phyloP scores from a whole-genome alignment of 1,140 invertebrate species.

The Pemphigus obesinymphae region DNA sequence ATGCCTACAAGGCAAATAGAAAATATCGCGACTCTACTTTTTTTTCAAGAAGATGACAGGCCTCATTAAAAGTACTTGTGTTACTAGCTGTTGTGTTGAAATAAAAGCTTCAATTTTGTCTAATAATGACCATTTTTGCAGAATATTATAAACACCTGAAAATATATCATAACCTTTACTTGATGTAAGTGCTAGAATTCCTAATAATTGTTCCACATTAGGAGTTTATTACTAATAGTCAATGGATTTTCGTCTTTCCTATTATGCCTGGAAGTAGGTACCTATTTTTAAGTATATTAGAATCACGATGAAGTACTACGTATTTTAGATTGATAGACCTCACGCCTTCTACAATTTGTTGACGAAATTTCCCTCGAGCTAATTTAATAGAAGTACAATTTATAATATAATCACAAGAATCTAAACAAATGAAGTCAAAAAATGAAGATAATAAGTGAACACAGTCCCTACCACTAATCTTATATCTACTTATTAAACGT shows the following conservation, averaged over 20 bases:
- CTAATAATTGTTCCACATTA: no score
- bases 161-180: background rate
- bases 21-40: constrained; percentile 9
- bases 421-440: no score
- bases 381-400: no score
- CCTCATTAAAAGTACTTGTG: constrained; percentile 47
- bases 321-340: background rate
- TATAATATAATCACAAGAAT: no score
- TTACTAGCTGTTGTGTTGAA: constrained; percentile 50
- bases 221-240: background rate
- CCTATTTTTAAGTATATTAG: no score
- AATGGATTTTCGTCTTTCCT: background rate
- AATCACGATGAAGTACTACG: background rate
- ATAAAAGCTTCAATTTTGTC: constrained; percentile 44
- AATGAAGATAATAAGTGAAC: no score
- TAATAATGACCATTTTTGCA: constrained; percentile 30
- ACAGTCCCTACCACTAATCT: no score
- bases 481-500: no score
- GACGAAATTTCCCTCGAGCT: no score
- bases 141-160: background rate
- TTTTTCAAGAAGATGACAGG: constrained; percentile 39
- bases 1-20: constrained; percentile 42
- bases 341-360: no score
- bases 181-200: background rate
- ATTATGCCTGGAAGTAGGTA: background rate